phyloP scores from a whole-genome alignment of 2,888 invertebrate species.

The Acronicta psi region DNA sequence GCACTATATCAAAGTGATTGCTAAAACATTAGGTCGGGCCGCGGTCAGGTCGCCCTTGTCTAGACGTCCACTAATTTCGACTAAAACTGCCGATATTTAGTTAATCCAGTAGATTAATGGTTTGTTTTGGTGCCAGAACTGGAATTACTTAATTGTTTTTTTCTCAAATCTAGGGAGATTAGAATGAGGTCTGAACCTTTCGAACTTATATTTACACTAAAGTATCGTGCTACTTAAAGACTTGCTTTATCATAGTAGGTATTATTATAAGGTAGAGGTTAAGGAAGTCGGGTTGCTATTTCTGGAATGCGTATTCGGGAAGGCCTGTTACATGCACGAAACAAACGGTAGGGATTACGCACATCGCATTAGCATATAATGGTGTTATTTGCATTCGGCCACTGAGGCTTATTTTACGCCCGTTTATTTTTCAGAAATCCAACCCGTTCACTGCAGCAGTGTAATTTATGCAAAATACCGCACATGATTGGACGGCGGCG shows the following conservation, averaged over 20 bases:
- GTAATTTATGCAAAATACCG: conserved; percentile 86
- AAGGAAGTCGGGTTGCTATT: conserved; percentile 68
- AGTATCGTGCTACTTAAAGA: conserved; percentile 6
- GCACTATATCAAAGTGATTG: conserved; percentile 77
- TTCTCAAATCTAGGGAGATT: neutral
- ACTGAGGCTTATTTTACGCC: conserved; percentile 79
- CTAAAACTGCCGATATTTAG: conserved; percentile 56
- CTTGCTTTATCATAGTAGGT: conserved; percentile 30
- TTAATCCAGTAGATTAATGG: conserved; percentile 31
- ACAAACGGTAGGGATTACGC: conserved; percentile 80
- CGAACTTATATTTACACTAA: neutral
- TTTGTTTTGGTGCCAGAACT: conserved; percentile 16
- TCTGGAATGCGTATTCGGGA: conserved; percentile 73
- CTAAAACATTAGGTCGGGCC: conserved; percentile 72
- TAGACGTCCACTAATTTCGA: conserved; percentile 71
- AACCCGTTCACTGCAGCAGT: conserved; percentile 73
- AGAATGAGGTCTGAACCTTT: neutral
- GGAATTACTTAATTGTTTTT: neutral
- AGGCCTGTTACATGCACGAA: conserved; percentile 71
- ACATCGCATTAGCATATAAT: conserved; percentile 86
- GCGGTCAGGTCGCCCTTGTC: conserved; percentile 72
- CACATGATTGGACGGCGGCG: conserved; percentile 78
- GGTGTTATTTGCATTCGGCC: conserved; percentile 84
- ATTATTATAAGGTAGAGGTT: conserved; percentile 47
- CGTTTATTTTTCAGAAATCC: conserved; percentile 83